A percentile compares a stretch with the other conserved stretches of the same genome.
Conservation (phyloP, 1,140 invertebrate species). For the Lepidurus arcticus region DNA sequence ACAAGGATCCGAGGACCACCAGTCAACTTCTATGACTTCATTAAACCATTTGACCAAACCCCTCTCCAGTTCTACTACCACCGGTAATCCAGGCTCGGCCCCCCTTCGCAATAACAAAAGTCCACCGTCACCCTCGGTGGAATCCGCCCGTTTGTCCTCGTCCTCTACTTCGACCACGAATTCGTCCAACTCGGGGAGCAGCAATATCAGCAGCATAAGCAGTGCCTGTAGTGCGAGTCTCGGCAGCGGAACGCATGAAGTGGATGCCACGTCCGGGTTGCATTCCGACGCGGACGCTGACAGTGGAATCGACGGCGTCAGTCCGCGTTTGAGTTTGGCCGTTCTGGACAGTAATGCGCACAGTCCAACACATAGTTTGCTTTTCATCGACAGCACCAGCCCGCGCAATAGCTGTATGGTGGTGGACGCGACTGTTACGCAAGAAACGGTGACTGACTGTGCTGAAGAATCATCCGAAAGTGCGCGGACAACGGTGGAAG, state of each 20-base stretch:
- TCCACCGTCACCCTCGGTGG: slow-evolving; percentile 34
- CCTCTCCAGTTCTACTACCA: slow-evolving; percentile 31
- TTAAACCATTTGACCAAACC: slow-evolving; percentile 27
- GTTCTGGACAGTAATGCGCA: slow-evolving; percentile 25
- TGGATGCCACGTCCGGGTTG: not conserved
- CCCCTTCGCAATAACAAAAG: slow-evolving; percentile 34
- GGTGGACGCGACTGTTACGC: slow-evolving; percentile 31
- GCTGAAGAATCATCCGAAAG: slow-evolving; percentile 24
- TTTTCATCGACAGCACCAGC: slow-evolving; percentile 35
- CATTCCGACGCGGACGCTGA: slow-evolving; percentile 26
- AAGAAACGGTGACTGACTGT: slow-evolving; percentile 29
- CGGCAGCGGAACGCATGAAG: not conserved
- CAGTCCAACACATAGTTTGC: slow-evolving; percentile 34
- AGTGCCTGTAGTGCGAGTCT: not conserved
- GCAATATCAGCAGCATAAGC: not conserved
- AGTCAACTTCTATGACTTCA: slow-evolving; percentile 33
- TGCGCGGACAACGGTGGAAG: slow-evolving; percentile 23
- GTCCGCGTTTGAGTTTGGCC: slow-evolving; percentile 25
- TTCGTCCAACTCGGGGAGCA: slow-evolving; percentile 29
- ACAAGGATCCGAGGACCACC: slow-evolving; percentile 33
- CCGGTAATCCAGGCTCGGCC: slow-evolving; percentile 34
- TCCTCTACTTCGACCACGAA: slow-evolving; percentile 15
- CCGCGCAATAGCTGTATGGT: slow-evolving; percentile 33
- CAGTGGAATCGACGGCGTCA: slow-evolving; percentile 31
- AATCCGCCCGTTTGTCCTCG: slow-evolving; percentile 31